Evolutionary conservation across 1,140 invertebrate species (phyloP), one percentile per base, ranked within the genome.

Genomic region (Zaprionus davidi): DNA sequence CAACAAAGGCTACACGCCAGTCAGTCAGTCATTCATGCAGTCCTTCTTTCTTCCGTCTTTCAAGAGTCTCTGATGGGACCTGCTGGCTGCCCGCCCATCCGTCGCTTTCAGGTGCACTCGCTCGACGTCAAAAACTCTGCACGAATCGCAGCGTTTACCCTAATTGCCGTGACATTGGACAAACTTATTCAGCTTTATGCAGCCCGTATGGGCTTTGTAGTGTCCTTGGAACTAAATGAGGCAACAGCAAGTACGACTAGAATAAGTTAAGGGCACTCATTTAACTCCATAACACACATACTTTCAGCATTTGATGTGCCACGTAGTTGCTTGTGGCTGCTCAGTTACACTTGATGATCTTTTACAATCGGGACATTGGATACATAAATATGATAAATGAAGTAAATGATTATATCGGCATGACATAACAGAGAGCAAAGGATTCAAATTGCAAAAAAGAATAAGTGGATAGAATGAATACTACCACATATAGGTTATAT

Each of bases 121-220:
- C 85, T 84, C 81, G 85, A 88, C 78, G 85, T 84, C 85, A 88
- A 88, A 88, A 88, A 84, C 85, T 88, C 84, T 84, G 85, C 84
- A 88, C 84, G 88, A 88, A 88, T 88, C 84, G 84, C 81, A 72
- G 75, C 84, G 85, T 88, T 88, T 84, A 90, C 79, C 85, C 84
- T 90, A 90, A 90, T 90, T 90, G 85, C 79, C 85, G 76, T 85
- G 85, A 90, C 85, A 90, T 90, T 90, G 85, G 82, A 85, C 85
- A 90, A 90, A 90, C 90, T 90, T 88, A 88, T 88, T 84, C 85
- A 90, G 79, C 85, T 88, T 78, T 80, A 87, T 72, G 57, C 72
- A 58, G 66, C 58, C 49, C 83, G 82, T 86, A 77, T 82, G 71
- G 34, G 57, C 59, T 58, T 60, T 71, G 20, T 34, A 6, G 53